phyloP scores from a whole-genome alignment of 2,888 invertebrate species.

The Aricia artaxerxes region DNA sequence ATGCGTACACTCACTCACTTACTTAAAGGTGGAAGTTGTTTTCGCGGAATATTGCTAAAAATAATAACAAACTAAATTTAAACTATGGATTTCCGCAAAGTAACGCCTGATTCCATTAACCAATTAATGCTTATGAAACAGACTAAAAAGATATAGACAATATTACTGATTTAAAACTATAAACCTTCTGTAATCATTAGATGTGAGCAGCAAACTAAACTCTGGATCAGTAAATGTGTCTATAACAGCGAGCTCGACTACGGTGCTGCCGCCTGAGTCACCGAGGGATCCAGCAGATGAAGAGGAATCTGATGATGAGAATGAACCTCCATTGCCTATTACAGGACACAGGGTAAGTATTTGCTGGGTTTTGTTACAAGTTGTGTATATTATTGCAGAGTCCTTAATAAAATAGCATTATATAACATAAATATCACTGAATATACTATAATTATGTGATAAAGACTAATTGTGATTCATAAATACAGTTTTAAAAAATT shows the following conservation, averaged over 20 bases:
- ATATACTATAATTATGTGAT: too few species aligned
- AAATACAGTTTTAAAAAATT: too few species aligned
- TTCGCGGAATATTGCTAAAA: too few species aligned
- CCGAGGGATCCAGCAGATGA: conserved; percentile 71
- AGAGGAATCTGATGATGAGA: conserved; percentile 83
- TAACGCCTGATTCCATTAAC: too few species aligned
- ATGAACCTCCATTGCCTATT: conserved; percentile 82
- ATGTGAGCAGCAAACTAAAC: conserved; percentile 78
- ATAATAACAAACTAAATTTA: too few species aligned
- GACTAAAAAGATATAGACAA: neutral
- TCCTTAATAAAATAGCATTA: too few species aligned
- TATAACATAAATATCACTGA: too few species aligned
- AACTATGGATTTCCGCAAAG: too few species aligned
- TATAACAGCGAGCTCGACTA: conserved; percentile 79
- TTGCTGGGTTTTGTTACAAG: neutral
- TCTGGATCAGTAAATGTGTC: conserved; percentile 75
- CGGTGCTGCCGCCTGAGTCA: conserved; percentile 70
- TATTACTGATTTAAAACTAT: neutral
- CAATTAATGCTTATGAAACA: neutral
- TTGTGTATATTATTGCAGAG: neutral
- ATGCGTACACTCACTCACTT: too few species aligned
- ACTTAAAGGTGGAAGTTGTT: too few species aligned
- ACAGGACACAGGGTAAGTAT: conserved; percentile 85
- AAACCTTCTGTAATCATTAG: conserved; percentile 45
- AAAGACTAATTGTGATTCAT: too few species aligned